Conservation (phyloP, 2,888 invertebrate species). For the Rutpela maculata region DNA sequence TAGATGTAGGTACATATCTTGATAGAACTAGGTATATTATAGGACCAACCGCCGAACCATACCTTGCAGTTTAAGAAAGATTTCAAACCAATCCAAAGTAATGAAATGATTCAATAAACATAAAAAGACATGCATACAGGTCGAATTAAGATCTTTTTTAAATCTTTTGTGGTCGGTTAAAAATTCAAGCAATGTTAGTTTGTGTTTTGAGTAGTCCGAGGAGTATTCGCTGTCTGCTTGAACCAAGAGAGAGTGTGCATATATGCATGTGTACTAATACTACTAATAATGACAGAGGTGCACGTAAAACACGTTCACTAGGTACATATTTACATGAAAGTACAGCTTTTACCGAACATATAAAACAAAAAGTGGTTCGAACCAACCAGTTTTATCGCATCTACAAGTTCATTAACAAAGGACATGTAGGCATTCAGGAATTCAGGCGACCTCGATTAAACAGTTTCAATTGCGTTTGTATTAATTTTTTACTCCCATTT, state of each 20-base stretch:
- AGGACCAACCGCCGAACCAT: no score
- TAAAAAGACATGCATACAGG: no score
- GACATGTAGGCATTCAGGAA: slow-evolving; percentile 22
- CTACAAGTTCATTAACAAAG: slow-evolving; percentile 43
- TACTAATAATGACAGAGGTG: slow-evolving; percentile 38
- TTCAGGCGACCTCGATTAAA: slow-evolving; percentile 29
- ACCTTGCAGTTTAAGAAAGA: no score
- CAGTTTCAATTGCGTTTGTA: background rate
- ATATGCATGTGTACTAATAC: background rate
- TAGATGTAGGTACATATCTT: no score
- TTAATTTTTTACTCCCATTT: slow-evolving; percentile 9
- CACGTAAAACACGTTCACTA: slow-evolving; percentile 39
- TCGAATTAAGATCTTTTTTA: no score
- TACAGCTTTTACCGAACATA: slow-evolving; percentile 43
- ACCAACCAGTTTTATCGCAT: slow-evolving; percentile 44
- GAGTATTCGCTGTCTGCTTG: no score
- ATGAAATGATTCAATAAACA: no score
- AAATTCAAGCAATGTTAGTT: no score
- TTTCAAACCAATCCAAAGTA: no score
- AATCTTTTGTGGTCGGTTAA: no score
- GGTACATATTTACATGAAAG: slow-evolving; percentile 48
- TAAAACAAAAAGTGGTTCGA: slow-evolving; percentile 41
- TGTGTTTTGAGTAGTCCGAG: no score
- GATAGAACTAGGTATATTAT: no score
- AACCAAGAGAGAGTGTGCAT: background rate